A percentile compares a stretch with the other conserved stretches of the same genome.
Evolutionary conservation across 2,113 vertebrate species (phyloP).

Genomic region (Epinephelus lanceolatus): DNA sequence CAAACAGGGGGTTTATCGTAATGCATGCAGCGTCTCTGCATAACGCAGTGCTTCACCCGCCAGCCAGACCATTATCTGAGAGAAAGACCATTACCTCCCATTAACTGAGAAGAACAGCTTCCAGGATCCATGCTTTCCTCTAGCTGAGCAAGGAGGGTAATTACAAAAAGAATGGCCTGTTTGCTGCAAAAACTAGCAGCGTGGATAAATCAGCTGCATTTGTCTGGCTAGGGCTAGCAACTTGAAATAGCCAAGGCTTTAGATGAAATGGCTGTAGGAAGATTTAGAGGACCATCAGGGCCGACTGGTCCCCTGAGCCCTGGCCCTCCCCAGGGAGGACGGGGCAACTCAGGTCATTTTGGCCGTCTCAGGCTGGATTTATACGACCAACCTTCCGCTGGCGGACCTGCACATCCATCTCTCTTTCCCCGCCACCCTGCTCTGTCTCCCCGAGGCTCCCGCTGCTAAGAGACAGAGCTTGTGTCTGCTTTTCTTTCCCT

Average conservation of each 20-base stretch:
- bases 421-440: slow-evolving; percentile 36
- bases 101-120: slow-evolving; percentile 76
- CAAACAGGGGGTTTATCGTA: slow-evolving; percentile 61
- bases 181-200: slow-evolving; percentile 63
- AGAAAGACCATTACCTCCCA: slow-evolving; percentile 80
- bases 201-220: slow-evolving; percentile 73
- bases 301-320: slow-evolving; percentile 48
- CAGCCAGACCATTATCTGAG: slow-evolving; percentile 73
- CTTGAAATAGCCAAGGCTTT: slow-evolving; percentile 58
- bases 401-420: slow-evolving; percentile 71
- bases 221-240: slow-evolving; percentile 41
- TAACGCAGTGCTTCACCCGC: slow-evolving; percentile 53
- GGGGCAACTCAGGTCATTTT: slow-evolving; percentile 48
- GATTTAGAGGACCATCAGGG: slow-evolving; percentile 71
- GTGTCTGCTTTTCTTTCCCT: slow-evolving; percentile 45
- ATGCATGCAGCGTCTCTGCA: slow-evolving; percentile 59
- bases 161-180: slow-evolving; percentile 74
- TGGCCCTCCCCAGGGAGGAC: slow-evolving; percentile 18
- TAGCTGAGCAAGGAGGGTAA: slow-evolving; percentile 69
- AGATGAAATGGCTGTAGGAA: slow-evolving; percentile 54
- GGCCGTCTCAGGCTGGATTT: slow-evolving; percentile 63
- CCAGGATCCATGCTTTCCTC: slow-evolving; percentile 60
- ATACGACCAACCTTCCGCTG: slow-evolving; percentile 60
- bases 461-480: slow-evolving; percentile 61
- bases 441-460: slow-evolving; percentile 56